A percentile compares a stretch with the other conserved stretches of the same genome.
phyloP scores from a whole-genome alignment of 2,888 invertebrate species.

The Drosophila subsilvestris region DNA sequence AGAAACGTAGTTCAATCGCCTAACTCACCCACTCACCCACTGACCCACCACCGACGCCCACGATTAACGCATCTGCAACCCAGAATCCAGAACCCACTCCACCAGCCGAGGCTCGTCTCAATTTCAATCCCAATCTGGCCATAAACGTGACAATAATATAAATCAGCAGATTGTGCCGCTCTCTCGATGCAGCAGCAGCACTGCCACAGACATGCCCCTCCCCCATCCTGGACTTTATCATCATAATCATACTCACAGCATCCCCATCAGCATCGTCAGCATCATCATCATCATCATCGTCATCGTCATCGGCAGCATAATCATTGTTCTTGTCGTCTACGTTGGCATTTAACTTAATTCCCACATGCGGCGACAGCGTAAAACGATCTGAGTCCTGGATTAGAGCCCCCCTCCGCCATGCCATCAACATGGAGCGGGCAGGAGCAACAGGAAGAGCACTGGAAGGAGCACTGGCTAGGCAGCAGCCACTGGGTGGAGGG shows the following conservation, averaged over 20 bases:
- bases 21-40: slow-evolving; percentile 8
- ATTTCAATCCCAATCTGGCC: slow-evolving; percentile 68
- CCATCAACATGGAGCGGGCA: slow-evolving; percentile 1
- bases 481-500: slow-evolving; percentile 7
- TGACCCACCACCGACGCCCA: slow-evolving; percentile 8
- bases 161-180: slow-evolving; percentile 71
- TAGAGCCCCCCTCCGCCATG: slow-evolving; percentile 19
- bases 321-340: slow-evolving; percentile 31
- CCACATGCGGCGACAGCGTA: slow-evolving; percentile 60
- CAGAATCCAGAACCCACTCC: slow-evolving; percentile 20
- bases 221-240: slow-evolving; percentile 25
- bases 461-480: slow-evolving; percentile 7
- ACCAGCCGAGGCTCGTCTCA: slow-evolving; percentile 51
- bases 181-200: slow-evolving; percentile 9
- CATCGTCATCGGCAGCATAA: slow-evolving; percentile 1
- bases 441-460: slow-evolving; percentile 23
- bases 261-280: slow-evolving; percentile 1
- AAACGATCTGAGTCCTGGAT: slow-evolving; percentile 53
- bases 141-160: slow-evolving; percentile 82
- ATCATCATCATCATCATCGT: slow-evolving; percentile 25
- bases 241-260: slow-evolving; percentile 31
- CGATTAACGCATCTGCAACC: slow-evolving; percentile 10
- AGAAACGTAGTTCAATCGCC: slow-evolving; percentile 5
- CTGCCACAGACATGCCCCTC: slow-evolving; percentile 6
- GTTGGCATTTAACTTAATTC: slow-evolving; percentile 68